Evolutionary conservation across 1,140 invertebrate genomes (phyloP).

Genomic region (Drosophila paulistorum): DNA sequence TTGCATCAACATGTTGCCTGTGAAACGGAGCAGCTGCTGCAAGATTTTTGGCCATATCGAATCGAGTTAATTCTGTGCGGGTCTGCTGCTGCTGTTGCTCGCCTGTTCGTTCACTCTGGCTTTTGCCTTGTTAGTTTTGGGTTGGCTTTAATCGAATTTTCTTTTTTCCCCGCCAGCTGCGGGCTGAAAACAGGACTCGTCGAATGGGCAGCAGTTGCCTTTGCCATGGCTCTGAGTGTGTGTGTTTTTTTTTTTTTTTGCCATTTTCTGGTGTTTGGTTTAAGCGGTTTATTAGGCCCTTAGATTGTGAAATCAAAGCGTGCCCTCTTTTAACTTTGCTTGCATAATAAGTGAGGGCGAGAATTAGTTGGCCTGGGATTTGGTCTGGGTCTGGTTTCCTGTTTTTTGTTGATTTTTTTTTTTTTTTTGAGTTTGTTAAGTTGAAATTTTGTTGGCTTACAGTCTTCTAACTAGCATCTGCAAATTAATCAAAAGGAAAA

Average conservation of each 20-base stretch:
- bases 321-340: conserved; percentile 1
- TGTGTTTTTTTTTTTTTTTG: conserved; percentile 36
- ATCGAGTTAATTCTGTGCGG: conserved; percentile 53
- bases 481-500: conserved; percentile 7
- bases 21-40: conserved; percentile 48
- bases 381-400: too few species aligned
- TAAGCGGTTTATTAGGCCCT: conserved; percentile 54
- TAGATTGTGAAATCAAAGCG: conserved; percentile 7
- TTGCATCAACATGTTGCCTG: conserved; percentile 17
- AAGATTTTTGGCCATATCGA: conserved; percentile 53
- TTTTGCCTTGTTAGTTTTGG: conserved; percentile 46
- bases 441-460: conserved; percentile 3
- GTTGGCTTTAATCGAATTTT: conserved; percentile 54
- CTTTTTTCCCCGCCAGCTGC: conserved; percentile 24
- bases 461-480: conserved; percentile 4
- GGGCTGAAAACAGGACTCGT: not conserved
- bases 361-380: not conserved
- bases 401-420: not conserved
- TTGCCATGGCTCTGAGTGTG: conserved; percentile 16
- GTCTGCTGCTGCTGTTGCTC: conserved; percentile 12
- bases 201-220: conserved; percentile 3
- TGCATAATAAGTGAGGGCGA: conserved; percentile 9
- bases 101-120: conserved; percentile 5
- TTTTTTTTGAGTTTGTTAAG: conserved; percentile 1
- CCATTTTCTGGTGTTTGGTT: conserved; percentile 39